Percentiles rank a stretch among this genome's conserved stretches.
Evolutionary conservation across 2,797 vertebrate genomes (phyloP).

Genomic region (Diceros bicornis): DNA sequence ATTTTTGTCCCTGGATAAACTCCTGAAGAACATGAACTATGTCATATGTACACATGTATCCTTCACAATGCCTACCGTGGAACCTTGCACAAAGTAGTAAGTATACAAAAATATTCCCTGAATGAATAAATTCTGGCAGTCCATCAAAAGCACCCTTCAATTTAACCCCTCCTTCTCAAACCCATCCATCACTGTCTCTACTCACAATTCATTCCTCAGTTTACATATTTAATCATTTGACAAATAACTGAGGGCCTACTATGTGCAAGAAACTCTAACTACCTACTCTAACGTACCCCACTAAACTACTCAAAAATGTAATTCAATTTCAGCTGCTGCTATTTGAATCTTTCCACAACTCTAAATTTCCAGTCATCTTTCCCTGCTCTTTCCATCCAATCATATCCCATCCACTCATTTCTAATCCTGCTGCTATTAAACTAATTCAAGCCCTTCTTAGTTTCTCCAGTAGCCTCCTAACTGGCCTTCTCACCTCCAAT

Average conservation of each 20-base stretch:
- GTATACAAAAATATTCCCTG: constrained; percentile 30
- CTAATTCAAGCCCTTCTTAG: constrained; percentile 8
- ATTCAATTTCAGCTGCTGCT: constrained; percentile 29
- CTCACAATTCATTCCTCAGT: constrained; percentile 34
- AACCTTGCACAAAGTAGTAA: background rate
- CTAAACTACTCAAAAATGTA: constrained; percentile 39
- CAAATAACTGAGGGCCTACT: constrained; percentile 24
- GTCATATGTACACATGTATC: constrained; percentile 9
- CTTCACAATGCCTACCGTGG: background rate
- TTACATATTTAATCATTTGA: constrained; percentile 58
- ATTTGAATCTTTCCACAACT: constrained; percentile 44
- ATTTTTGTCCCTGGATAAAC: constrained; percentile 45
- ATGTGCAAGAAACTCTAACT: constrained; percentile 37
- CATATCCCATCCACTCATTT: background rate
- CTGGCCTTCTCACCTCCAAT: background rate
- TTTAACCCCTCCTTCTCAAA: constrained; percentile 37
- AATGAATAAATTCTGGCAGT: constrained; percentile 40
- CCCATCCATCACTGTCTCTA: constrained; percentile 9
- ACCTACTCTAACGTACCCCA: background rate
- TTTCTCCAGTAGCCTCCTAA: background rate
- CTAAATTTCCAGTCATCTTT: constrained; percentile 20
- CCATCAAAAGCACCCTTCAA: constrained; percentile 38
- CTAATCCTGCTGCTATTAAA: constrained; percentile 38
- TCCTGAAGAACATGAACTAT: background rate
- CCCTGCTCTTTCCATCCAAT: background rate